Evolutionary conservation across 2,113 vertebrate species (phyloP).

Genomic region (Alethe diademata): DNA sequence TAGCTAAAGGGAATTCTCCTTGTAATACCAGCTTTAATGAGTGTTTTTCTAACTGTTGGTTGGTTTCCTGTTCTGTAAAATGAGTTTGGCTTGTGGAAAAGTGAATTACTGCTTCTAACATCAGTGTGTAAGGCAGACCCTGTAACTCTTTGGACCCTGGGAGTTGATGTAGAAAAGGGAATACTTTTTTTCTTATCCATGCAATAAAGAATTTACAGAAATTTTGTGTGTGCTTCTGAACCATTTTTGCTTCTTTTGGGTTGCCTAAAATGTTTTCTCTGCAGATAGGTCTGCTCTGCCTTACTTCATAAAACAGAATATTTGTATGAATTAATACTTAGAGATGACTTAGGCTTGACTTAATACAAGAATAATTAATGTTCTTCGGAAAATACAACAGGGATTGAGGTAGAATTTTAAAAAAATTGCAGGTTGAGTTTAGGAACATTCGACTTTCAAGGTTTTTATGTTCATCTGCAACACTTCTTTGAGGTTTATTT

Average conservation of each 20-base stretch:
- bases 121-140: background rate
- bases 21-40: background rate
- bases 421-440: background rate
- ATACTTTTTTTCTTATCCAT: slow-evolving; percentile 43
- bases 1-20: background rate
- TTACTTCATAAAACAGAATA: background rate
- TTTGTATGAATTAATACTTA: background rate
- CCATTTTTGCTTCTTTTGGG: background rate
- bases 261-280: background rate
- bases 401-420: background rate
- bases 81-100: background rate
- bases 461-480: background rate
- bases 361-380: background rate
- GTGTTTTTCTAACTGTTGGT: background rate
- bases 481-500: background rate
- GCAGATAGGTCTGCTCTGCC: background rate
- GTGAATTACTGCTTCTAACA: background rate
- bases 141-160: background rate
- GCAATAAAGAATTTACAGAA: slow-evolving; percentile 67
- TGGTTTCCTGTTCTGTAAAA: background rate
- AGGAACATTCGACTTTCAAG: background rate
- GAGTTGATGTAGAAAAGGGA: slow-evolving; percentile 29
- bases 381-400: background rate
- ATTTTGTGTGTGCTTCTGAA: background rate
- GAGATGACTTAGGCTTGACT: background rate